Evolutionary conservation across 2,888 invertebrate species (phyloP).

Genomic region (Dicyrtomina minuta): DNA sequence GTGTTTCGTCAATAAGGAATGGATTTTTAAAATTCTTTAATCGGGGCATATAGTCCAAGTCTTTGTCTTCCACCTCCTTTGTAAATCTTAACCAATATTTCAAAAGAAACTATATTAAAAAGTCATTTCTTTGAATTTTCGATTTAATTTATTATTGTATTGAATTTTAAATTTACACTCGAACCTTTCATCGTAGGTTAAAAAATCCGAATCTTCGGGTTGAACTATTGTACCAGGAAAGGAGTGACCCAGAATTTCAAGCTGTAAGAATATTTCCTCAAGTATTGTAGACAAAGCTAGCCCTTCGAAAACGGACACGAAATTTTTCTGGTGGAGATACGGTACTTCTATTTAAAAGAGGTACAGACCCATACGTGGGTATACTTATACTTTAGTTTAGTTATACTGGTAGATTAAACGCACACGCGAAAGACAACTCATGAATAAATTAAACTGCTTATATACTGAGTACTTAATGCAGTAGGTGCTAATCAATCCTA

Average conservation of each 20-base stretch:
- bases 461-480: too few species aligned
- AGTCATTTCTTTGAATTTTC: too few species aligned
- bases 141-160: too few species aligned
- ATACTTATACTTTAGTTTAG: neutral
- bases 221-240: conserved; percentile 25
- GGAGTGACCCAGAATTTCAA: conserved; percentile 32
- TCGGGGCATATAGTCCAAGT: conserved; percentile 34
- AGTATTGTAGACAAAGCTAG: conserved; percentile 33
- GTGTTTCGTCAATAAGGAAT: conserved; percentile 32
- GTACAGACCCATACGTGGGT: neutral
- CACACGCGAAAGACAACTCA: too few species aligned
- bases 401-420: neutral
- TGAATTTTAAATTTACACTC: too few species aligned
- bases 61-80: conserved; percentile 33
- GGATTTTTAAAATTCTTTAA: conserved; percentile 39
- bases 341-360: neutral
- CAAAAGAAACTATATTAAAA: neutral
- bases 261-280: conserved; percentile 34
- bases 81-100: conserved; percentile 33
- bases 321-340: conserved; percentile 12
- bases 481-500: too few species aligned
- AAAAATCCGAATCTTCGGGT: conserved; percentile 31
- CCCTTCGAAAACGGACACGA: conserved; percentile 31
- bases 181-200: conserved; percentile 36
- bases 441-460: too few species aligned